Evolutionary conservation across 2,113 vertebrate genomes (phyloP), one percentile per base, ranked within the genome.

Genomic region (Ahaetulla prasina): DNA sequence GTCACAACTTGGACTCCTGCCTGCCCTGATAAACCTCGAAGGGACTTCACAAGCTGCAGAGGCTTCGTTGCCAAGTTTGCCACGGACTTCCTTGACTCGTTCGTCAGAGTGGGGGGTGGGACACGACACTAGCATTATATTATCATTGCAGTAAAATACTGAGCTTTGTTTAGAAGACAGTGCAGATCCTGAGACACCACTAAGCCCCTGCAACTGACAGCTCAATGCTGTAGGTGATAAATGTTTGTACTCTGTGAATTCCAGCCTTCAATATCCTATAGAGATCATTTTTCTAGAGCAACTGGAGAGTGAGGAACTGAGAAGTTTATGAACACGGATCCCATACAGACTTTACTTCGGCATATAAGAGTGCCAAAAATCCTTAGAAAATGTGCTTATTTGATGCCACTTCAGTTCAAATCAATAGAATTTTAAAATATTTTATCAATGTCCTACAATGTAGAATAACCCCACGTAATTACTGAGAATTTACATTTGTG

Each of bases 381-480:
- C 27, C 50, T 63, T 10, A 90, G 45, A 88, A 92, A 90, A 74
- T 2, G 0, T 87, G 60, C 45, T 84, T 96, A 8, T 49, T 89
- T 50, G 68, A 92, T 60, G 35, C 87, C 90, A 91, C 45, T 50
- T 20, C 68, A 91, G 87, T 20, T 84, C 85, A 95, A 94, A 96
- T 93, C 60, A 96, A 55, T 63, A 94, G 63, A 90, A 35, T 47
- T 93, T 95, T 92, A 30, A 91, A 94, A 92, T 91, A 49, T 89
- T 95, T 96, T 94, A 88, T 87, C 95, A 93, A 92, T 94, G 91
- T 95, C 93, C 94, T 93, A 90, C 95, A 95, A 86, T 95, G 57
- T 93, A 88, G 92, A 96, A 94, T 94, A 85, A 90, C 91, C 91
- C 18, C 3, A 87, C 95, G 91, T 54, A 94, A 90, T 94, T 95